phyloP scores from a whole-genome alignment of 2,797 vertebrate genomes.

The Spinus pinus region DNA sequence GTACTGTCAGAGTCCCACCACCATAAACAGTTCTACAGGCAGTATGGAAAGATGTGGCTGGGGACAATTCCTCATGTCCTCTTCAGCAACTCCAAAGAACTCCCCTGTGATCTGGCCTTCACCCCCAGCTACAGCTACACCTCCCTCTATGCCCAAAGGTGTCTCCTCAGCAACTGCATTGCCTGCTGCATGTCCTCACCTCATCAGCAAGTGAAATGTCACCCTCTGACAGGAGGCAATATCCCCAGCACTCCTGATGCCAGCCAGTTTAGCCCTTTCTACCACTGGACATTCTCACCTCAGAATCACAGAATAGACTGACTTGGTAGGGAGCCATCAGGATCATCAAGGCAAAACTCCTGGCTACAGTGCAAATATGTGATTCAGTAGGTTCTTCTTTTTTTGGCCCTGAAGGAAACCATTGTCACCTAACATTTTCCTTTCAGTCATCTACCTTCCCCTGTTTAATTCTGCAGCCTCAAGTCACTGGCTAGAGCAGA shows the following conservation, averaged over 20 bases:
- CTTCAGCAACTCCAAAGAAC: not conserved
- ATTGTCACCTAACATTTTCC: not conserved
- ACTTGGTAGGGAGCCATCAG: not conserved
- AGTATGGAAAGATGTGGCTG: not conserved
- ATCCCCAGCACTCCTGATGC: not conserved
- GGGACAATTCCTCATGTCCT: not conserved
- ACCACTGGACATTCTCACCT: not conserved
- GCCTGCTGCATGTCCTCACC: too few relatives aligned
- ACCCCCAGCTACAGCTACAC: not conserved
- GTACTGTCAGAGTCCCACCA: not conserved
- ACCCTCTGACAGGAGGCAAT: not conserved
- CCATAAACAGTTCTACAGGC: not conserved
- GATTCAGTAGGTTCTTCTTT: not conserved
- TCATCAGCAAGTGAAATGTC: not conserved
- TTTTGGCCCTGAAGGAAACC: not conserved
- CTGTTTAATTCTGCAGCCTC: not conserved
- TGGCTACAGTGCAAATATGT: not conserved
- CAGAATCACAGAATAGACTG: not conserved
- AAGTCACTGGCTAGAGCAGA: not conserved
- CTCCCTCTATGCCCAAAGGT: not conserved
- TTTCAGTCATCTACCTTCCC: not conserved
- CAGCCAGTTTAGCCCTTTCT: not conserved
- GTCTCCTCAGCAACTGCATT: not conserved
- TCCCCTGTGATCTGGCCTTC: not conserved
- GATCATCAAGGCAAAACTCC: not conserved